Base-by-base conservation (phyloP, 1,140 invertebrate species). In the Arion vulgaris region DNA sequence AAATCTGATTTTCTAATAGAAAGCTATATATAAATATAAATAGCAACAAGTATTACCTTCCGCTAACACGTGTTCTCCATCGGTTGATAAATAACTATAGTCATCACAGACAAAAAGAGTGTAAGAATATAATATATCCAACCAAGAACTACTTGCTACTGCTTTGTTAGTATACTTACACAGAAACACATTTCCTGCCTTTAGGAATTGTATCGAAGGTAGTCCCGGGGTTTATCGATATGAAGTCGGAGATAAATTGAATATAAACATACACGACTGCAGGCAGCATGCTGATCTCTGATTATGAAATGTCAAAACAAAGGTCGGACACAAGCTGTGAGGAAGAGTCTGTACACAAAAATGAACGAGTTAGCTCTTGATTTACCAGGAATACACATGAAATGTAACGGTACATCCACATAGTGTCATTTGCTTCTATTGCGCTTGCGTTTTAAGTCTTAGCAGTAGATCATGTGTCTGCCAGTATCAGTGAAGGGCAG, bases 221-320 rank as follows among this genome's bases (percentile, higher is more conserved):
- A 76, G n/a, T 45, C 51, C 49, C 1, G 1, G 49, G 62, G 23
- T 76, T 76, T 49, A 76, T 76, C 74, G 53, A 53, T 34, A 53
- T 36, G n/a, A 57, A 76, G n/a, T 76, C 7, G 51, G 28, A 76
- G 74, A 76, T 76, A 76, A 74, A 34, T n/a, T 13, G 49, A 76
- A 76, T 39, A 36, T 76, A 76, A 76, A 76, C 74, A 76, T 39
- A 76, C 74, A 53, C 34, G 2, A 73, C n/a, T 73, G 71, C 23
- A 19, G 36, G 7, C 2, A 26, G 71, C 39, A 53, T 13, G 26
- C 34, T n/a, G 74, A 34, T 32, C 32, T 13, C 45, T 45, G 74
- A 76, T 76, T 76, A 49, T 5, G n/a, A 76, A 76, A 76, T 76
- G 74, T 76, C 74, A 76, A 26, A 49, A 53, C 19, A 76, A 76